Conservation (phyloP, 2,888 invertebrate genomes). For the Netelia fuscicornis region DNA sequence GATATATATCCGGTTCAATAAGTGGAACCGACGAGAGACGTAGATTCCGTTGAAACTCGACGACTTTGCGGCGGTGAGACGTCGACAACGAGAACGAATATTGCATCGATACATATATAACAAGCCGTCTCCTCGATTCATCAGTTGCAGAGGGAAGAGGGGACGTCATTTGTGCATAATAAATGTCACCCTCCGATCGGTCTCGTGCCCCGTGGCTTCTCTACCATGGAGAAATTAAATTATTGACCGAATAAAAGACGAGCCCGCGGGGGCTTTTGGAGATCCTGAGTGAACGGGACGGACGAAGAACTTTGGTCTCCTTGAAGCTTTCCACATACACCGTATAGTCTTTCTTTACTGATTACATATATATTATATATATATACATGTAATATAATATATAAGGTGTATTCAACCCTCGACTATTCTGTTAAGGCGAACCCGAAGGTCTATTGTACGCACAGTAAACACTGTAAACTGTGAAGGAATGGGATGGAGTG, state of each 20-base stretch:
- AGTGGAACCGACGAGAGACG: not conserved
- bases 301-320: constrained; percentile 45
- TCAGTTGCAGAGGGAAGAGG: constrained; percentile 10
- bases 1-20: not conserved
- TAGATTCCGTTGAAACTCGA: not conserved
- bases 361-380: constrained; percentile 28
- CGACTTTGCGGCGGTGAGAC: not conserved
- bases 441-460: constrained; percentile 38
- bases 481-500: not conserved
- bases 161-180: constrained; percentile 45
- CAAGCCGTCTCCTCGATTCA: constrained; percentile 39
- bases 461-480: constrained; percentile 37
- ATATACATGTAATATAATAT: constrained; percentile 14
- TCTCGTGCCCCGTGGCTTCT: constrained; percentile 14
- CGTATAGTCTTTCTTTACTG: constrained; percentile 38
- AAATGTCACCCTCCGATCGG: constrained; percentile 51
- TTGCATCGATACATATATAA: not conserved
- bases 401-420: constrained; percentile 28
- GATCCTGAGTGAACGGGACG: constrained; percentile 12
- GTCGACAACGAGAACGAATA: not conserved
- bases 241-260: constrained; percentile 64
- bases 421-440: constrained; percentile 40
- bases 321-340: constrained; percentile 39
- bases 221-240: constrained; percentile 68
- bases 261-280: constrained; percentile 27